Evolutionary conservation across 2,888 invertebrate species (phyloP).

Genomic region (Limnephilus marmoratus): DNA sequence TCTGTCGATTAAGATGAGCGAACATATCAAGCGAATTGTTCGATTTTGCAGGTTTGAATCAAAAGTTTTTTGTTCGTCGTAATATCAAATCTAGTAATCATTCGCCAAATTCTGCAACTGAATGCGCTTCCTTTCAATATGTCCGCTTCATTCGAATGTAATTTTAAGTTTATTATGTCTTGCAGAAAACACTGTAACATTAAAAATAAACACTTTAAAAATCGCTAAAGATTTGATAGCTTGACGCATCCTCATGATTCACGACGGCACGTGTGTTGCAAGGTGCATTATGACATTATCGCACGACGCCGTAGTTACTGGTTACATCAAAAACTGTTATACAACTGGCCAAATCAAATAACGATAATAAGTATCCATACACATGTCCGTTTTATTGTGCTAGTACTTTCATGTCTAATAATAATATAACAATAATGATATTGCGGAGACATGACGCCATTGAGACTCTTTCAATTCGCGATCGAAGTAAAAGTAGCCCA

Average conservation of each 20-base stretch:
- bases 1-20: not conserved
- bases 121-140: too few species aligned
- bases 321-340: constrained; percentile 30
- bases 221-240: not conserved
- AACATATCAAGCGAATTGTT: not conserved
- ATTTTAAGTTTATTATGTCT: too few species aligned
- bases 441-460: constrained; percentile 31
- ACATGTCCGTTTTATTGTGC: not conserved
- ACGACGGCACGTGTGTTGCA: not conserved
- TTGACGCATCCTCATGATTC: not conserved
- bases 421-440: not conserved
- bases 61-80: not conserved
- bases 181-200: too few species aligned
- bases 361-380: constrained; percentile 13
- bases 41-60: too few species aligned
- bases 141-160: too few species aligned
- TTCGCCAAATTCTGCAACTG: too few species aligned
- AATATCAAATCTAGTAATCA: not conserved
- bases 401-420: constrained; percentile 29
- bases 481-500: constrained; percentile 40
- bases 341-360: constrained; percentile 37
- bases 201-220: too few species aligned
- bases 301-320: not conserved
- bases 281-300: not conserved
- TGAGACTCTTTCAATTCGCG: constrained; percentile 43